A percentile compares a stretch with the other conserved stretches of the same genome.
Conservation (phyloP, 2,113 vertebrate species). For the Perca fluviatilis region DNA sequence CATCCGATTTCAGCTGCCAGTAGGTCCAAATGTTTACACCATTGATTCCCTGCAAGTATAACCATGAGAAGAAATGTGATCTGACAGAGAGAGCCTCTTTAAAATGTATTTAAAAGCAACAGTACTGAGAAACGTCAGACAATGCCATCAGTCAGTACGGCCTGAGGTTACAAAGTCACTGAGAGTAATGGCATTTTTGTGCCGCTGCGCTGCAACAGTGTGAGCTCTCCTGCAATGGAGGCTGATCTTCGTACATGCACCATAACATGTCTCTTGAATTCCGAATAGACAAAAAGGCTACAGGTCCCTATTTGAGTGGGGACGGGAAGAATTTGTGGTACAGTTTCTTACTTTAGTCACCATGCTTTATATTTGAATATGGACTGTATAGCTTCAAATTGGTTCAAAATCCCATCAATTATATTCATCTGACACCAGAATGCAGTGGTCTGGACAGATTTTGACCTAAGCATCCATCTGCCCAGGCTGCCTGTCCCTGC, state of each 20-base stretch:
- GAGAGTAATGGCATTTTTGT: neutral
- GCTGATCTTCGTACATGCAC: neutral
- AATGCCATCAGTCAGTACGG: neutral
- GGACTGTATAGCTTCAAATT: neutral
- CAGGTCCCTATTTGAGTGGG: too few relatives aligned
- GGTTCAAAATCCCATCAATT: neutral
- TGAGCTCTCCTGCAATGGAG: too few relatives aligned
- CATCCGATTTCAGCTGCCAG: neutral
- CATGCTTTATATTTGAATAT: neutral
- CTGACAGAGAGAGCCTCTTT: neutral
- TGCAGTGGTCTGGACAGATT: neutral
- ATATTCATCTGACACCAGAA: neutral
- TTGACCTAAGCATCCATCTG: neutral
- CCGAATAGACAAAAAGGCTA: neutral
- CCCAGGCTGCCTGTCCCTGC: too few relatives aligned
- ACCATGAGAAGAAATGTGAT: constrained; percentile 28
- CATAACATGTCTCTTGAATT: neutral
- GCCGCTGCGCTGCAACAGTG: neutral
- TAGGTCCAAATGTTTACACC: neutral
- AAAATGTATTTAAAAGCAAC: neutral
- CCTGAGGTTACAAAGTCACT: constrained; percentile 6
- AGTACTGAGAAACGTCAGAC: neutral
- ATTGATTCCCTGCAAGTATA: constrained; percentile 19
- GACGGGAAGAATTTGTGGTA: neutral
- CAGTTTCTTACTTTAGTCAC: neutral